Base-by-base conservation (phyloP, 1,140 invertebrate genomes). In the Leptopilina clavipes region DNA sequence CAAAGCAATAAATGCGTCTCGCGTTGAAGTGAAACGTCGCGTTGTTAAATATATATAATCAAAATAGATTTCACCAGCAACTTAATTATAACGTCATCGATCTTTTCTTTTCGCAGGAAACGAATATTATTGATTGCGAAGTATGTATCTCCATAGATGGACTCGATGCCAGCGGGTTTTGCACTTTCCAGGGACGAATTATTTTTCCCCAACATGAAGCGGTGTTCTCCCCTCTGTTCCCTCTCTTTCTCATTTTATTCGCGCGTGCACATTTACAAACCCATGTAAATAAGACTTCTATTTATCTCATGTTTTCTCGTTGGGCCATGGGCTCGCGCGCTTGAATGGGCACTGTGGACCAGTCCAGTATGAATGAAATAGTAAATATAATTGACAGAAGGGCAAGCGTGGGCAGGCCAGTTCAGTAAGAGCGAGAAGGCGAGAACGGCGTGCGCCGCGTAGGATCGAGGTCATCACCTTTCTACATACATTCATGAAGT, bases 341-440 rank as follows among this genome's bases (percentile, higher is more conserved):
- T 83, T 88, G 87, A 88, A 88, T 88, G 87, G 85, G 80, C 82
- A 84, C 83, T 76, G 82, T 85, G 82, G 84, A 86, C 82, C 86
- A 86, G 84, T 83, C 80, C 73, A 75, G 87, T 88, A 88, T 88
- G 87, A 88, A 88, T 88, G 87, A 88, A 88, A 87, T 88, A 88
- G 86, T 88, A 88, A 88, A 88, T 88, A 88, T 88, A 88, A 88
- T 88, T 88, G 86, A 88, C 86, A 87, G 86, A 86, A 87, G 86
- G 86, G 86, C 87, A 88, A 80, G 87, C 86, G 87, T 88, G 87
- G 87, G 87, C 86, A 87, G 86, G 81, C 84, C 82, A 86, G 86
- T 85, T 84, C 84, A 83, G 83, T 86, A 84, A 82, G 85, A 84
- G 82, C 86, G 65, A 84, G 78, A 83, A 83, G 82, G 81, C 80